These are phyloP conservation scores for Chouioia cunea DNA, from an alignment of 2,888 invertebrate species.

Conservation along the genomic window DNA sequence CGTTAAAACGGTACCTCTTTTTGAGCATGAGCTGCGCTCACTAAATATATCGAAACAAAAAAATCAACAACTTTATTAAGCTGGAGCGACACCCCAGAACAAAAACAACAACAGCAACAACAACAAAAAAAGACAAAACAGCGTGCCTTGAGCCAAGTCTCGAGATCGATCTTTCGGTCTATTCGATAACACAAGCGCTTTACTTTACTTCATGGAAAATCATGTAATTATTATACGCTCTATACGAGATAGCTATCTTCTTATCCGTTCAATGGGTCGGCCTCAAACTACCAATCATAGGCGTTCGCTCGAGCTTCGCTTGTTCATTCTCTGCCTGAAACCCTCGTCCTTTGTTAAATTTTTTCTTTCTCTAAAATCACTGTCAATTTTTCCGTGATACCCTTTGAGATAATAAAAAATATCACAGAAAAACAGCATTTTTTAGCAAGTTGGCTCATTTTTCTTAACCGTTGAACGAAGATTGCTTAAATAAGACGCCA, in stretches of 20 bases:
- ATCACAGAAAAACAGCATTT: slow-evolving; percentile 17
- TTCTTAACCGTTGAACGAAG: no score
- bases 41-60: no score
- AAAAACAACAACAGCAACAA: no score
- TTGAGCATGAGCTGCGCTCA: no score
- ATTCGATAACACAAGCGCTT: slow-evolving; percentile 27
- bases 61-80: no score
- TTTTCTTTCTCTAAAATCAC: slow-evolving; percentile 27
- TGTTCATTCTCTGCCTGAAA: background rate
- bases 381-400: slow-evolving; percentile 24
- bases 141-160: no score
- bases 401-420: background rate
- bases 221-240: slow-evolving; percentile 65
- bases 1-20: no score
- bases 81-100: no score
- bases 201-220: slow-evolving; percentile 57
- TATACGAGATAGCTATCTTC: slow-evolving; percentile 55
- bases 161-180: slow-evolving; percentile 26
- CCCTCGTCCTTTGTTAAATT: slow-evolving; percentile 26
- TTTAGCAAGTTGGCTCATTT: no score
- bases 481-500: no score
- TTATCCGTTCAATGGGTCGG: slow-evolving; percentile 54
- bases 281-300: slow-evolving; percentile 47
- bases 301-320: slow-evolving; percentile 35
- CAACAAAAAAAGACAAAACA: no score